phyloP scores from a whole-genome alignment of 2,797 vertebrate species.

The Naso thynnoides region DNA sequence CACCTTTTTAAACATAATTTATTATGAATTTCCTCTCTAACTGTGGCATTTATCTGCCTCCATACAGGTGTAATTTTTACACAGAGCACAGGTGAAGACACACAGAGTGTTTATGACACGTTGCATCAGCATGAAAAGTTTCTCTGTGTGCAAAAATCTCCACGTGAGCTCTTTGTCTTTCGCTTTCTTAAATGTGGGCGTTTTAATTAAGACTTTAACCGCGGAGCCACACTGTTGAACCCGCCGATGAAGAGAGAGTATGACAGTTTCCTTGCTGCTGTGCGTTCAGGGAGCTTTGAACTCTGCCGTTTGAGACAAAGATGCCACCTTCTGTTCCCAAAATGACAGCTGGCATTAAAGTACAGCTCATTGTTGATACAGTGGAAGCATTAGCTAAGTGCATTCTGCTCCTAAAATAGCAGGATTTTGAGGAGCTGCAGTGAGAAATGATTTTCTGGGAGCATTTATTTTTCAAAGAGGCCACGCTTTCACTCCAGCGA shows the following conservation, averaged over 20 bases:
- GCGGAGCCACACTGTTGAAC: not conserved
- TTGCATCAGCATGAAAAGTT: not conserved
- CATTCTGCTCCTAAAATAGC: slow-evolving; percentile 26
- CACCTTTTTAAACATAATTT: too few species aligned
- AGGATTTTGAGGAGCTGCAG: slow-evolving; percentile 35
- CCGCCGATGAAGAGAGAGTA: not conserved
- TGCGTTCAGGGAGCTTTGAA: slow-evolving; percentile 9
- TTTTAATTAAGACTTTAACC: too few species aligned
- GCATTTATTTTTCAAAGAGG: slow-evolving; percentile 27
- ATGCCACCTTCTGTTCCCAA: slow-evolving; percentile 42
- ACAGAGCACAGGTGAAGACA: too few species aligned
- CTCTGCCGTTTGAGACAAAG: slow-evolving; percentile 17
- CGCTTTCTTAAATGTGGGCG: not conserved
- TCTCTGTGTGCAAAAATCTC: not conserved
- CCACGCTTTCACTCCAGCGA: slow-evolving; percentile 13
- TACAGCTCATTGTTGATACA: not conserved
- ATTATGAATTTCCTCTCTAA: too few species aligned
- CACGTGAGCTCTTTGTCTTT: too few species aligned
- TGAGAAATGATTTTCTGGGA: slow-evolving; percentile 26
- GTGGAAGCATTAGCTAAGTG: slow-evolving; percentile 45
- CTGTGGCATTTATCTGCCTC: too few species aligned
- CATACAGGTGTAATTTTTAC: too few species aligned
- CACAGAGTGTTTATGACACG: too few species aligned
- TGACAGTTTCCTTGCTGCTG: not conserved
- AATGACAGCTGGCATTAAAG: slow-evolving; percentile 43